Conservation (phyloP, 2,113 vertebrate genomes). For the Talpa occidentalis region DNA sequence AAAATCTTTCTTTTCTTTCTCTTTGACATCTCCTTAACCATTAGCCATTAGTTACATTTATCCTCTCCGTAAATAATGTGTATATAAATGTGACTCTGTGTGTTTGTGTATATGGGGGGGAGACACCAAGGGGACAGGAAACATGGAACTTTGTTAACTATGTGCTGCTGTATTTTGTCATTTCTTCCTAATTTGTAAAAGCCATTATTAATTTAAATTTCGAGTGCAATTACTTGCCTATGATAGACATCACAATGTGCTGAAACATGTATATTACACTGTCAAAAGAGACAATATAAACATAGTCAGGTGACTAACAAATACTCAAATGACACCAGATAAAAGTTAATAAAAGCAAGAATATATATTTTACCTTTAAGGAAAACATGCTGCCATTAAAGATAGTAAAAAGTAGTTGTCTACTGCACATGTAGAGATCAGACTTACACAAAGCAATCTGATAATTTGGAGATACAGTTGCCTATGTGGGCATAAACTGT, state of each 20-base stretch:
- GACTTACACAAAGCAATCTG: not conserved
- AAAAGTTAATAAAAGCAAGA: not conserved
- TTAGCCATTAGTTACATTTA: not conserved
- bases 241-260: not conserved
- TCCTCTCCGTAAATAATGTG: not conserved
- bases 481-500: not conserved
- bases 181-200: too few species aligned
- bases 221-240: too few species aligned
- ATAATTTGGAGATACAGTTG: not conserved
- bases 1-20: not conserved
- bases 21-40: not conserved
- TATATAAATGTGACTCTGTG: not conserved
- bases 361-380: not conserved
- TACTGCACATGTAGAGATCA: not conserved
- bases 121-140: not conserved
- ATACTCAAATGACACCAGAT: not conserved
- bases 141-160: not conserved
- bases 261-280: not conserved
- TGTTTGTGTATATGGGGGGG: not conserved
- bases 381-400: not conserved
- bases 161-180: too few species aligned
- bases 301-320: not conserved
- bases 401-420: not conserved
- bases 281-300: not conserved
- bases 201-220: too few species aligned